Evolutionary conservation across 2,113 vertebrate genomes (phyloP).

Genomic region (Willisornis vidua): DNA sequence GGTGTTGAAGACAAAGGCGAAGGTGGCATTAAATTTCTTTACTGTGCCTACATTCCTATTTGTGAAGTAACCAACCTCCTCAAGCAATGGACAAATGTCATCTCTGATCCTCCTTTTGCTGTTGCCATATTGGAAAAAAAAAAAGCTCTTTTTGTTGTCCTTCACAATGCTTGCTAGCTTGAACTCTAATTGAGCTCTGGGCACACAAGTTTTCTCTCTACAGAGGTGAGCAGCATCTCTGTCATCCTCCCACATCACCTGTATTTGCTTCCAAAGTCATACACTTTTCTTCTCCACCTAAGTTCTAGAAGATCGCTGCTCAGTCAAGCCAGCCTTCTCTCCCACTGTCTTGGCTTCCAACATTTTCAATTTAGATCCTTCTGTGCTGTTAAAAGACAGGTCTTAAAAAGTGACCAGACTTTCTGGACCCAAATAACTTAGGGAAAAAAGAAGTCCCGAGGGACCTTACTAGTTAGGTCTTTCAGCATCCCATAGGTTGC

Average conservation of each 20-base stretch:
- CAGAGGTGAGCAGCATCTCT: not conserved
- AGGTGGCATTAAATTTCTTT: not conserved
- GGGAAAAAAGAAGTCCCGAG: not conserved
- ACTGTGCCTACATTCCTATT: not conserved
- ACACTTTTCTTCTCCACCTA: not conserved
- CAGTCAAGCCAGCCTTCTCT: not conserved
- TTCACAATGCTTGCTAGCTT: not conserved
- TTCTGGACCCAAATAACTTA: not conserved
- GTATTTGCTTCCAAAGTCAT: not conserved
- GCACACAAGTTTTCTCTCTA: not conserved
- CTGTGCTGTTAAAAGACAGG: not conserved
- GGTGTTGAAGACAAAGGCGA: not conserved
- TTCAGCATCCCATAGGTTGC: not conserved
- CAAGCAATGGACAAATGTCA: not conserved
- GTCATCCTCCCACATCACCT: fast-evolving
- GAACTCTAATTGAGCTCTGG: not conserved
- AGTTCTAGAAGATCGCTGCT: not conserved
- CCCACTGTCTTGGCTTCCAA: not conserved
- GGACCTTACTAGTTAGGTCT: not conserved
- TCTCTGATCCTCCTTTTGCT: not conserved
- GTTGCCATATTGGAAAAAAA: not conserved
- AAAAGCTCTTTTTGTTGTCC: not conserved
- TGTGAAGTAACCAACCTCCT: not conserved
- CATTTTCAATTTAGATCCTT: not conserved
- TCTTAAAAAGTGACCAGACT: not conserved